Base-by-base conservation (phyloP, 2,113 vertebrate species). In the Channa argus region DNA sequence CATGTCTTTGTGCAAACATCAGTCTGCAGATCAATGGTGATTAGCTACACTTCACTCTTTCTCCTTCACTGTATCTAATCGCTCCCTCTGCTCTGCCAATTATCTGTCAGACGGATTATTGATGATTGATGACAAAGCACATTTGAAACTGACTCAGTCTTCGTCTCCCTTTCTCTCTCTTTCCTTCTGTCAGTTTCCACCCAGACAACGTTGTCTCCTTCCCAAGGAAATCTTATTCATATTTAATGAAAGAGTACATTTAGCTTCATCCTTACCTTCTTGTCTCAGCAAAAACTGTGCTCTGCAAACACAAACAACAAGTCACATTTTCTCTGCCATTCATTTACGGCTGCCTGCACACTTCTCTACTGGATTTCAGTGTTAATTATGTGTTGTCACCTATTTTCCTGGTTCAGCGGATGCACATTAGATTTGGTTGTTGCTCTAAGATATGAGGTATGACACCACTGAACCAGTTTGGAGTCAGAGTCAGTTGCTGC, bases 161-260 rank as follows among this genome's bases (percentile, higher is more conserved):
- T 41, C 9, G 36, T 63, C 68, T 44, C 34, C 3, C 2, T 50
- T 6, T 64, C 38, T 51, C 39, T 38, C 44, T 55, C 46, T 51
- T 63, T 43, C 44, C 5, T n/a, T 36, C 3, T 8, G 15, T 33
- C 12, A 9, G 0, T 15, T 6, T 12, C 64, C 44, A 49, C 51
- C 6, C 38, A 70, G 62, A 56, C 52, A 33, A 39, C 52, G n/a
- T 24, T 34, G 2, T n/a, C 60, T 60, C 38, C 6, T 37, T 72
- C 82, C 61, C 51, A 79, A 79, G 49, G 68, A 70, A 36, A 11
- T 71, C 71, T 72, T 47, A 80, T 88, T 81, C 60, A 85, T 82
- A 75, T 81, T 91, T 86, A 74, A 86, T 88, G 65, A 63, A 9
- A 1, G 8, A 68, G 52, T 83, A 63, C 81, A 63, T 86, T 84